Evolutionary conservation across 53 echinoderm and acorn worm genomes (phyloP).

Genomic region (Holothuria scabra): DNA sequence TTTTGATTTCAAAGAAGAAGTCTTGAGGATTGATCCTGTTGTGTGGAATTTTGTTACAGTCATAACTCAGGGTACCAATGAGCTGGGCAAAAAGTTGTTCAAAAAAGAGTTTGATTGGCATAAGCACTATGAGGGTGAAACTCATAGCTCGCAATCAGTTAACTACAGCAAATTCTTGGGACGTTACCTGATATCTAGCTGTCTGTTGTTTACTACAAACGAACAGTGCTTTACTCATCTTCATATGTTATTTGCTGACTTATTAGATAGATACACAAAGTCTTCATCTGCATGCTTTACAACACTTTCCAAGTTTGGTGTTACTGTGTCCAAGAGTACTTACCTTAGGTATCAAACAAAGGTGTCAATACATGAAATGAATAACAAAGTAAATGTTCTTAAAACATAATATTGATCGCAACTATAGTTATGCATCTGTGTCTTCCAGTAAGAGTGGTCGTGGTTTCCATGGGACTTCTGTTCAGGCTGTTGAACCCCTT

Average conservation of each 20-base stretch:
- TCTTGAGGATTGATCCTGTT: slow-evolving; percentile 16
- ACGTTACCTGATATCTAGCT: not conserved
- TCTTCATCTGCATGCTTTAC: slow-evolving; percentile 21
- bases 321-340: slow-evolving; percentile 30
- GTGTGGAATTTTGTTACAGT: slow-evolving; percentile 25
- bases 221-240: slow-evolving; percentile 37
- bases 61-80: slow-evolving; percentile 10
- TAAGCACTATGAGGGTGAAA: not conserved
- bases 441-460: slow-evolving; percentile 17
- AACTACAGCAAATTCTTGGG: slow-evolving; percentile 7
- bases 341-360: slow-evolving; percentile 20
- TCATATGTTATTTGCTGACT: slow-evolving; percentile 32
- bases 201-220: slow-evolving; percentile 28
- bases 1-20: too few relatives aligned
- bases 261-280: slow-evolving; percentile 16
- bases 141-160: slow-evolving; percentile 8
- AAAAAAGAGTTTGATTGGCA: slow-evolving; percentile 5
- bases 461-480: slow-evolving; percentile 34
- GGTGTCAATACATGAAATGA: slow-evolving; percentile 28
- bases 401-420: slow-evolving; percentile 38
- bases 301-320: slow-evolving; percentile 23
- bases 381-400: not conserved
- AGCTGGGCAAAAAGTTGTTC: not conserved
- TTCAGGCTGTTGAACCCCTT: too few relatives aligned
- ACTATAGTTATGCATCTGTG: slow-evolving; percentile 6